A percentile compares a stretch with the other conserved stretches of the same genome.
Evolutionary conservation across 2,797 vertebrate genomes (phyloP).

Genomic region (Coracias cyanogaster): DNA sequence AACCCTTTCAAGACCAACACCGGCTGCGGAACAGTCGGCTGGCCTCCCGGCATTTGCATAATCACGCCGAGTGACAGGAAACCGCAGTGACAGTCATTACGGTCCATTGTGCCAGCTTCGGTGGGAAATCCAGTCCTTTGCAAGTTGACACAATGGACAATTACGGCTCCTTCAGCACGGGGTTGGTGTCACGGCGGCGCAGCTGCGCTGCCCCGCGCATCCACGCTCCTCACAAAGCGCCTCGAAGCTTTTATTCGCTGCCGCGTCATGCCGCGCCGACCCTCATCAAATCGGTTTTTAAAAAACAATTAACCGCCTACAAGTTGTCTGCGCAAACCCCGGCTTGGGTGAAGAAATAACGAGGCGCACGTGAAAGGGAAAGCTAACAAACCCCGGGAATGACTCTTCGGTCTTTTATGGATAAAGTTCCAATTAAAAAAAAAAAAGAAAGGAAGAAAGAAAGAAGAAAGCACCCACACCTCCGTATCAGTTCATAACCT

Average conservation of each 20-base stretch:
- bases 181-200: background rate
- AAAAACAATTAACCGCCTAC: background rate
- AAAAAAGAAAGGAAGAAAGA: no score
- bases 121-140: background rate
- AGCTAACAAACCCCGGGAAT: background rate
- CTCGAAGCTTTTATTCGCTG: background rate
- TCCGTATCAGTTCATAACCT: background rate
- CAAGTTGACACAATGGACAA: constrained; percentile 29
- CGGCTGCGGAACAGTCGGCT: background rate
- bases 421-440: background rate
- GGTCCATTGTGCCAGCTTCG: background rate
- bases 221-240: background rate
- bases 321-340: background rate
- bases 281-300: background rate
- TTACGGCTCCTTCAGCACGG: background rate
- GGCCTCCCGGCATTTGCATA: constrained; percentile 11
- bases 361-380: background rate
- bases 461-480: background rate
- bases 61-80: constrained; percentile 17
- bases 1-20: background rate
- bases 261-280: background rate
- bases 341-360: background rate
- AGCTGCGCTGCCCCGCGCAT: background rate
- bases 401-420: background rate
- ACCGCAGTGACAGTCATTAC: background rate